These are phyloP conservation scores for Pycnonotus jocosus DNA, from an alignment of 2,113 vertebrate species.

Conservation along the genomic window DNA sequence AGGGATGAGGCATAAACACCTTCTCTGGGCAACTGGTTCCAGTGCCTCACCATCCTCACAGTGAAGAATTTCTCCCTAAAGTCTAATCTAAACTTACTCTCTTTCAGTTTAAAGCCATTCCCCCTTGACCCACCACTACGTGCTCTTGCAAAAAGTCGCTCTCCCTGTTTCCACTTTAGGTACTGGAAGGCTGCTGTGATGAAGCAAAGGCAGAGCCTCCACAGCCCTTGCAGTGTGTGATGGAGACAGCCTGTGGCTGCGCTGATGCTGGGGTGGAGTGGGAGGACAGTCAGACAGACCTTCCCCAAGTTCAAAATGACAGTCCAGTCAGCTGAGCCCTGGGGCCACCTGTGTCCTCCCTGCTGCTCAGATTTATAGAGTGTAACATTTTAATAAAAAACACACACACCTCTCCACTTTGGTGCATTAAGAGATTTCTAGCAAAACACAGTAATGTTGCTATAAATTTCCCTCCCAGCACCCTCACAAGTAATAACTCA, in stretches of 20 bases:
- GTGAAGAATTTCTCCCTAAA: background rate
- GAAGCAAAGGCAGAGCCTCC: background rate
- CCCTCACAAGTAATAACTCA: constrained; percentile 83
- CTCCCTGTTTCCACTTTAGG: background rate
- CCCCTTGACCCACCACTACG: background rate
- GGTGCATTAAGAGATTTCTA: constrained; percentile 84
- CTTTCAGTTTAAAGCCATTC: background rate
- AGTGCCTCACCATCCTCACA: background rate
- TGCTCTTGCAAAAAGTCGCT: background rate
- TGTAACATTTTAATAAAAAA: constrained; percentile 84
- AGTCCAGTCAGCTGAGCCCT: constrained; percentile 68
- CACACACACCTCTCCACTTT: constrained; percentile 77
- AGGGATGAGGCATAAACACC: background rate
- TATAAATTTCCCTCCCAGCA: constrained; percentile 79
- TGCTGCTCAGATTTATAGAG: constrained; percentile 77
- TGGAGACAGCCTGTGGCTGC: background rate
- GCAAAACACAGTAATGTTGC: constrained; percentile 78
- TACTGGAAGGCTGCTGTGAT: background rate
- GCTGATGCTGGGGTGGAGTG: background rate
- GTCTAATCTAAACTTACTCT: background rate
- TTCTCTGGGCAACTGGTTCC: background rate
- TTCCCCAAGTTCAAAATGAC: constrained; percentile 60
- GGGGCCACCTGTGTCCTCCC: constrained; percentile 81
- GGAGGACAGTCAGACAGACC: constrained; percentile 1
- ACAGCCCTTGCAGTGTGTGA: background rate